Evolutionary conservation across 2,888 invertebrate genomes (phyloP).

Genomic region (Chymomyza amoena): DNA sequence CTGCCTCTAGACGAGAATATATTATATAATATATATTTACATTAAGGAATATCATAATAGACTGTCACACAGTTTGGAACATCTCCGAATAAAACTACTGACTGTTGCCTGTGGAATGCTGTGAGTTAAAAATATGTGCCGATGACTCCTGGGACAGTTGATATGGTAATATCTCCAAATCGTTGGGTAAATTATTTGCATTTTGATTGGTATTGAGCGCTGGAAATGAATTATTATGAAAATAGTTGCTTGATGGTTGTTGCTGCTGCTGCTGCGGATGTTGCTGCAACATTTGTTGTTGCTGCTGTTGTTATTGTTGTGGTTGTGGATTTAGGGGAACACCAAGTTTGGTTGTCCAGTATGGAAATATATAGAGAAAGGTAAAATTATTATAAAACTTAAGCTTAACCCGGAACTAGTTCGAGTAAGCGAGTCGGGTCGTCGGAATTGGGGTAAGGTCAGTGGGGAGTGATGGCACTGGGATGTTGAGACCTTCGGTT

Average conservation of each 20-base stretch:
- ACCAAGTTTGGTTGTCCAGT: no score
- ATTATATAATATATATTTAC: slow-evolving; percentile 14
- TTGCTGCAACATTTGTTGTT: slow-evolving; percentile 46
- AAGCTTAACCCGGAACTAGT: no score
- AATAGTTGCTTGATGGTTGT: slow-evolving; percentile 54
- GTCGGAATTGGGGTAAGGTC: no score
- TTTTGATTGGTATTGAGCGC: slow-evolving; percentile 48
- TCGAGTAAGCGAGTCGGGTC: no score
- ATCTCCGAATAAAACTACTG: slow-evolving; percentile 37
- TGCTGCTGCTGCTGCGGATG: slow-evolving; percentile 40
- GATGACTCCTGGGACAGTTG: slow-evolving; percentile 79
- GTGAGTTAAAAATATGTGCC: slow-evolving; percentile 77
- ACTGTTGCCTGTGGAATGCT: slow-evolving; percentile 56
- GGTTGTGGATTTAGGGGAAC: no score
- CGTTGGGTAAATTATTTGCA: slow-evolving; percentile 71
- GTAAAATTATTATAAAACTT: no score
- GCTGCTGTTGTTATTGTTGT: slow-evolving; percentile 46
- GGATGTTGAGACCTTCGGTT: no score
- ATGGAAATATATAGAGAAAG: no score
- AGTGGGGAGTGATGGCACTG: no score
- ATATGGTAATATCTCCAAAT: slow-evolving; percentile 78
- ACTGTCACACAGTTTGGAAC: neutral
- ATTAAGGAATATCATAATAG: slow-evolving; percentile 7
- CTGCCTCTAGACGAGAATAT: neutral
- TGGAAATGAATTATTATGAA: slow-evolving; percentile 61